Evolutionary conservation across 2,113 vertebrate species (phyloP), one percentile per base, ranked within the genome.

Genomic region (Platycercus adscitus): DNA sequence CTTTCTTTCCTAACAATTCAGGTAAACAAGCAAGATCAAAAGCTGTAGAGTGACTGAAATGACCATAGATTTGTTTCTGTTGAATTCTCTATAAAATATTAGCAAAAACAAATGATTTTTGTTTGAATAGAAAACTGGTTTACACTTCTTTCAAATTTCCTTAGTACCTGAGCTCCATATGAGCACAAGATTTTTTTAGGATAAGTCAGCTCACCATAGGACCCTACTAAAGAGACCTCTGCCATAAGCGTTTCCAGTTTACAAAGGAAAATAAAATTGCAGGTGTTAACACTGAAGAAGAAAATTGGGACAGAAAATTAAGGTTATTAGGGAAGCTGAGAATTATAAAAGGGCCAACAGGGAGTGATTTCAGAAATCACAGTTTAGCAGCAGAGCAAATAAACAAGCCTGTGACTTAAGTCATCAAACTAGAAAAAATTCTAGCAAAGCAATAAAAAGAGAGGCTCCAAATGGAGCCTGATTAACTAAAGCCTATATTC

Each of bases 331-430:
- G 50, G 70, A 94, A 94, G 65, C 41, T 88, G 44, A 95, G 71
- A 73, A 64, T 94, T 92, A 94, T 83, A 91, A 92, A 86, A 86
- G 65, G 24, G 31, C 47, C 91, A 93, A 86, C 44, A 21, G 50
- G 81, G 87, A 95, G 25, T 66, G 77, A 89, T 94, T 93, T 89
- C 70, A 63, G 85, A 89, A 93, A 95, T 92, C 82, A 91, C 41
- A 39, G 80, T 77, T 95, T 94, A 95, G 84, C 86, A 91, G 75
- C 63, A 96, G 37, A 93, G 41, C 68, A 97, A 77, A 95, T 82
- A 89, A 96, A 94, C 81, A 94, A 86, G 56, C 33, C 39, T 84
- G 18, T 82, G 43, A 85, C 41, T 81, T 56, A 82, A 83, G 50
- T 52, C 44, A 86, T 61, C 18, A 37, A 86, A 70, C 28, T 70